Evolutionary conservation across 2,113 vertebrate genomes (phyloP).

Genomic region (Carassius auratus): DNA sequence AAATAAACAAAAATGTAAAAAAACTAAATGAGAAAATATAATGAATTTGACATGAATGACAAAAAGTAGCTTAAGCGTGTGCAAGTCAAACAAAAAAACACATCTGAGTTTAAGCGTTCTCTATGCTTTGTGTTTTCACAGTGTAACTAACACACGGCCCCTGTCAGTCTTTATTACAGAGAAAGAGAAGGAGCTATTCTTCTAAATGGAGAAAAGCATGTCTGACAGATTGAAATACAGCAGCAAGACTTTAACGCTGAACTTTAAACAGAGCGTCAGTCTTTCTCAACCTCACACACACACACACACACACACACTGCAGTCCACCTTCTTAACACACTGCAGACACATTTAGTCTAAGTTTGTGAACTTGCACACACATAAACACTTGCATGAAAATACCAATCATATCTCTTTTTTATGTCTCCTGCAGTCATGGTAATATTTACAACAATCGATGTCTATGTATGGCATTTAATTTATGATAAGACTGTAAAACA

Average conservation of each 20-base stretch:
- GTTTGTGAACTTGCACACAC: background rate
- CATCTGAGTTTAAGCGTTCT: constrained; percentile 47
- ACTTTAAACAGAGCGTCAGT: constrained; percentile 83
- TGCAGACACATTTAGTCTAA: constrained; percentile 34
- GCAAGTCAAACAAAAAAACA: constrained; percentile 40
- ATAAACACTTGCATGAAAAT: constrained; percentile 11
- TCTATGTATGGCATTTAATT: constrained; percentile 68
- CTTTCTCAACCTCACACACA: constrained; percentile 50
- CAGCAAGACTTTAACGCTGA: constrained; percentile 86
- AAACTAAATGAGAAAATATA: no score
- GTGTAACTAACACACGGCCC: constrained; percentile 65
- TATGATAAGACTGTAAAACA: constrained; percentile 60
- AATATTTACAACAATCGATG: constrained; percentile 64
- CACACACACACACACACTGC: background rate
- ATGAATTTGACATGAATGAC: background rate
- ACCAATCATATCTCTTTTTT: background rate
- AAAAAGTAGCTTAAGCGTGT: background rate
- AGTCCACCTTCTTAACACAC: constrained; percentile 7
- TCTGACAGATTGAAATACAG: constrained; percentile 96
- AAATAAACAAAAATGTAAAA: background rate
- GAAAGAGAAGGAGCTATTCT: constrained; percentile 87
- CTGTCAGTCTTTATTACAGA: constrained; percentile 82
- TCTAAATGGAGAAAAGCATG: constrained; percentile 86
- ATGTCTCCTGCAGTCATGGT: constrained; percentile 34
- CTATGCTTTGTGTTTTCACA: constrained; percentile 54